These are phyloP conservation scores for Mesopsocus fuscifrons DNA, from an alignment of 2,888 invertebrate species.

Conservation along the genomic window DNA sequence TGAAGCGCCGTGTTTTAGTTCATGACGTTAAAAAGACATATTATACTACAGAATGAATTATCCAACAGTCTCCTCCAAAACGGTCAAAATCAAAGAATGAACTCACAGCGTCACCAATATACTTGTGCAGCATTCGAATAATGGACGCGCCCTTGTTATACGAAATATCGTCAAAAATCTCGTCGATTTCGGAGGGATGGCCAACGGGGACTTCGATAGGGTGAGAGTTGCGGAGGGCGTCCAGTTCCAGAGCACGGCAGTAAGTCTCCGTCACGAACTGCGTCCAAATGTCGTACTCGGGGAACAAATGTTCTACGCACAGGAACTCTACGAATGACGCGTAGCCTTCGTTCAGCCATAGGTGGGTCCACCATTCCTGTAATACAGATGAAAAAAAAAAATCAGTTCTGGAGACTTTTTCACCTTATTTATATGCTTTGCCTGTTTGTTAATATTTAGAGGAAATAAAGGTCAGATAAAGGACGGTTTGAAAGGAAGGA, in stretches of 20 bases:
- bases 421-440: too few relatives aligned
- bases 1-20: too few relatives aligned
- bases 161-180: constrained; percentile 95
- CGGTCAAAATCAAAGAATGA: too few relatives aligned
- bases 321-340: constrained; percentile 92
- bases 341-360: constrained; percentile 93
- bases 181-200: constrained; percentile 88
- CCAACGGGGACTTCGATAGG: constrained; percentile 86
- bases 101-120: constrained; percentile 63
- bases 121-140: constrained; percentile 85
- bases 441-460: neutral
- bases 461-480: neutral
- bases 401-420: too few relatives aligned
- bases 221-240: constrained; percentile 80
- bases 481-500: too few relatives aligned
- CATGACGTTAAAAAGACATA: too few relatives aligned
- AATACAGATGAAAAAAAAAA: too few relatives aligned
- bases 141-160: constrained; percentile 92
- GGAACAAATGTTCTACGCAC: constrained; percentile 81
- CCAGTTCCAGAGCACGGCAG: constrained; percentile 66
- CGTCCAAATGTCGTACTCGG: constrained; percentile 93
- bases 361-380: constrained; percentile 87
- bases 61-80: too few relatives aligned
- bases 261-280: constrained; percentile 85
- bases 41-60: too few relatives aligned